Conservation (phyloP, 2,113 vertebrate genomes). For the Salvelinus fontinalis region DNA sequence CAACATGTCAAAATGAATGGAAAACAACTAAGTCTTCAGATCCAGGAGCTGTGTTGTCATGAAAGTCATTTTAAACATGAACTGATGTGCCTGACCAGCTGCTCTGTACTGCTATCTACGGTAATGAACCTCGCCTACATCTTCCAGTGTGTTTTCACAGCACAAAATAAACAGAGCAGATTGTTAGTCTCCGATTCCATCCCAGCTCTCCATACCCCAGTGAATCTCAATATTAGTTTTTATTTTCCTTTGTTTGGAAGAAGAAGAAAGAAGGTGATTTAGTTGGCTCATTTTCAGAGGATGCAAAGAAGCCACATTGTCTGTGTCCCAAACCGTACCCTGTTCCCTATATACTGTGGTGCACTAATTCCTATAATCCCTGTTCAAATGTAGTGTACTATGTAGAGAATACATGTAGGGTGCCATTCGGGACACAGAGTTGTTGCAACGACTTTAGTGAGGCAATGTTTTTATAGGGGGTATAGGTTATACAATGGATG, state of each 20-base stretch:
- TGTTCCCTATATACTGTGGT: too few species aligned
- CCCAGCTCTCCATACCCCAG: not conserved
- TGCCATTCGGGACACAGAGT: too few species aligned
- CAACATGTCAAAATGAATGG: too few species aligned
- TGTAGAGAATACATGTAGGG: too few species aligned
- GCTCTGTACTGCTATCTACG: not conserved
- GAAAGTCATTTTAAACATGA: not conserved
- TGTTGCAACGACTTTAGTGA: too few species aligned
- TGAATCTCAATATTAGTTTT: not conserved
- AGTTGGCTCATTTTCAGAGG: not conserved
- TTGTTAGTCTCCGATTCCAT: not conserved
- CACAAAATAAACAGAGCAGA: not conserved
- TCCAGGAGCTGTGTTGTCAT: not conserved
- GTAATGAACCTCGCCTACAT: not conserved
- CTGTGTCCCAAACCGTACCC: not conserved
- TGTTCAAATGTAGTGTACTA: not conserved
- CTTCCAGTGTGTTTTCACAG: not conserved
- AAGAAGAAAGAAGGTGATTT: slow-evolving; percentile 5
- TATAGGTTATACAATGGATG: too few species aligned
- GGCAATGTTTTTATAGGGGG: too few species aligned
- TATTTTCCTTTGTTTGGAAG: not conserved
- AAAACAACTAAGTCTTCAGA: too few species aligned
- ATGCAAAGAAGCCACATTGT: not conserved
- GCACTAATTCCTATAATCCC: not conserved
- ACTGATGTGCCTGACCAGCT: slow-evolving; percentile 4